Evolutionary conservation across 2,888 invertebrate species (phyloP).

Genomic region (Autographa pulchrina): DNA sequence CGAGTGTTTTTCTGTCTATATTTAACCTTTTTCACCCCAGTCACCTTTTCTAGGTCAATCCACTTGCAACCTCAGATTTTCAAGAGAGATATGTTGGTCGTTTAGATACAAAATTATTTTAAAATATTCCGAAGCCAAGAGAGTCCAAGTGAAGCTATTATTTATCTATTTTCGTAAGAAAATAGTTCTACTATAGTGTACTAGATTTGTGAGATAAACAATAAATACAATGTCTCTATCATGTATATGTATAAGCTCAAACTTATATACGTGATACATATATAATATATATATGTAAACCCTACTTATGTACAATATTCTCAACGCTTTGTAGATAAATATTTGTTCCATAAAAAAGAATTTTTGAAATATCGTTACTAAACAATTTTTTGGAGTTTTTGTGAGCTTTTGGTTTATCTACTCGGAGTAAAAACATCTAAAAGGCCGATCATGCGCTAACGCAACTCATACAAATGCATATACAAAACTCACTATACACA

Average conservation of each 20-base stretch:
- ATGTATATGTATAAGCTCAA: too few relatives aligned
- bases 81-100: conserved; percentile 31
- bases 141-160: conserved; percentile 28
- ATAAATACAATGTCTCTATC: background rate
- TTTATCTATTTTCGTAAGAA: conserved; percentile 1
- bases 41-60: conserved; percentile 26
- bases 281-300: too few relatives aligned
- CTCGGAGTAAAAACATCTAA: too few relatives aligned
- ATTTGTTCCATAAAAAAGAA: too few relatives aligned
- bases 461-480: too few relatives aligned
- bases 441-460: too few relatives aligned
- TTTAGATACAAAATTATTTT: conserved; percentile 34
- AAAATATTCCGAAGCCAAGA: conserved; percentile 28
- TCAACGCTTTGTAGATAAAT: too few relatives aligned
- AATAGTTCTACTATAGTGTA: background rate
- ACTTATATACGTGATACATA: too few relatives aligned
- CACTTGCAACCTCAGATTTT: conserved; percentile 34
- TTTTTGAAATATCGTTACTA: too few relatives aligned
- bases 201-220: background rate
- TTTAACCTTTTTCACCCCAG: conserved; percentile 26
- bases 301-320: too few relatives aligned
- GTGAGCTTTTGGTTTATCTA: too few relatives aligned
- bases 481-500: background rate
- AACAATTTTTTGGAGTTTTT: too few relatives aligned
- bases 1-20: background rate